Base-by-base conservation (phyloP, 2,113 vertebrate genomes). In the Microcebus tavaratra region DNA sequence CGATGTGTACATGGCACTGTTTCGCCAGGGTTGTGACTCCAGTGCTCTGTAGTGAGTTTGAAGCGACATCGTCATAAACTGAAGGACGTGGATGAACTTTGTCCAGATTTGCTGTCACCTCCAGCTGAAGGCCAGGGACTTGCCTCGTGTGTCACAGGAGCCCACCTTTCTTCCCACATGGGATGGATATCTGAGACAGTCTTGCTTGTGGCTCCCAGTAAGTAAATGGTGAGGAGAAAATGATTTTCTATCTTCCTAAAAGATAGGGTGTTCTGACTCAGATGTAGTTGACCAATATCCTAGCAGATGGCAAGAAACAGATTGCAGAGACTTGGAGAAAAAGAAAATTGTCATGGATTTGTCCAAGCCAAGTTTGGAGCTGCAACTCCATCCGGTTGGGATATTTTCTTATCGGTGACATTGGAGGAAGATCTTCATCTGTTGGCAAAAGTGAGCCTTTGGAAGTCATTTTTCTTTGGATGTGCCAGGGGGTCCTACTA, bases 251-350 rank as follows among this genome's bases (percentile, higher is more conserved):
- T 94, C 92, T 55, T 87, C 9, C 59, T 50, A 20, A n/a, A 70
- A 84, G 20, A 50, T 59, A 39, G 23, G 9, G 11, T 34, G 31
- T 70, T 83, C 83, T 75, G 50, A 67, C 61, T 79, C 34, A 93
- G 17, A 36, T 0, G 14, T 45, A 50, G 31, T n/a, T 87, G 55
- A 23, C 34, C 53, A 42, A 5, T n/a, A 31, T 42, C 83, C 73
- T 61, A 39, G n/a, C 83, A 93, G 75, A 90, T 76, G 48, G 87
- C 21, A 63, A 73, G 78, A 73, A 73, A 57, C 48, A 81, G 45
- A 84, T 36, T 23, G 48, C 48, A 42, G 82, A 39, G 39, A 89
- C 67, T 14, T 68, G 68, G 70, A 55, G 29, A 6, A 18, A 5
- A 15, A 15, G 67, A 36, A 48, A 18, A 25, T 21, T 14, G 10